Conservation (phyloP, 2,888 invertebrate species). For the Pollenia angustigena region DNA sequence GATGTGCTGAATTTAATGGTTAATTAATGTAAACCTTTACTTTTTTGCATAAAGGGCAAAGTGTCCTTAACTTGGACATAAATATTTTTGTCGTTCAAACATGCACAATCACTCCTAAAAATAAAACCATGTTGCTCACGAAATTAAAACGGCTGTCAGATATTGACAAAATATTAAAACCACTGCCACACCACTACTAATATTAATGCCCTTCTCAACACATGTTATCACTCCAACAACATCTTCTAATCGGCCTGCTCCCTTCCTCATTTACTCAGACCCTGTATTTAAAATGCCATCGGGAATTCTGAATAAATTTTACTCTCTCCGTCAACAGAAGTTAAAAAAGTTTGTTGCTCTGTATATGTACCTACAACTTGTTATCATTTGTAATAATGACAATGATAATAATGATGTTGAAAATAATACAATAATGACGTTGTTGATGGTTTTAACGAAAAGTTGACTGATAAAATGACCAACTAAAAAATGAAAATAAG, state of each 20-base stretch:
- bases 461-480: neutral
- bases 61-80: too few species aligned
- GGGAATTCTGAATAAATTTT: neutral
- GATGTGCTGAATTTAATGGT: too few species aligned
- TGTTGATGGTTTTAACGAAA: neutral
- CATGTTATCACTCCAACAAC: neutral
- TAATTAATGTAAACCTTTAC: too few species aligned
- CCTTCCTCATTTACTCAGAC: neutral
- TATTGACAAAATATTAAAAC: constrained; percentile 12
- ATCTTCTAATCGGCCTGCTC: neutral
- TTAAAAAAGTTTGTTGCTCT: constrained; percentile 56
- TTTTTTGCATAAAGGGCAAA: too few species aligned
- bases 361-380: constrained; percentile 30
- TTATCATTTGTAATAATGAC: constrained; percentile 4
- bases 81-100: too few species aligned
- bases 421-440: neutral
- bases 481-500: too few species aligned
- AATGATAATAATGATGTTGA: constrained; percentile 13
- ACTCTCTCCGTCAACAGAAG: constrained; percentile 15
- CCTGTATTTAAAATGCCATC: too few species aligned
- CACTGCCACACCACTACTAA: neutral
- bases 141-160: constrained; percentile 31
- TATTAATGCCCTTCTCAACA: neutral
- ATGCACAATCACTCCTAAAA: neutral
- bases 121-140: constrained; percentile 2